Percentiles rank a stretch among this genome's conserved stretches.
phyloP scores from a whole-genome alignment of 2,888 invertebrate species.

The Anoplius nigerrimus region DNA sequence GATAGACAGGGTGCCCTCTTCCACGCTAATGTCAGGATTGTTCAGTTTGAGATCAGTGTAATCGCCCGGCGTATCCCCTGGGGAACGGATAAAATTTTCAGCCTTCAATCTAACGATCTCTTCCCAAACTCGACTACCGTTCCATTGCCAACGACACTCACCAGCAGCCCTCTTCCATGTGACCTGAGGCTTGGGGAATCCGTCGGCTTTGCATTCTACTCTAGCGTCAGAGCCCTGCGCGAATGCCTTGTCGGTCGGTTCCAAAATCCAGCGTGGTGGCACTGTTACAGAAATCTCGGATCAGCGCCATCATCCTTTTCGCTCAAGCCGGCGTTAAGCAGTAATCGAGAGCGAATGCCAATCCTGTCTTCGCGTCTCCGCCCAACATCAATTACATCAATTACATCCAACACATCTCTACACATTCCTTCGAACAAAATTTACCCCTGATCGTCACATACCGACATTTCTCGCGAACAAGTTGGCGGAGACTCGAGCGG shows the following conservation, averaged over 20 bases:
- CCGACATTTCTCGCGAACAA: no score
- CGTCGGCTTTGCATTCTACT: slow-evolving; percentile 97
- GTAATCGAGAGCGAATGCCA: slow-evolving; percentile 44
- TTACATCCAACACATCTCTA: no score
- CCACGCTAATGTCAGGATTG: slow-evolving; percentile 93
- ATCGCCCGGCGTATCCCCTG: slow-evolving; percentile 93
- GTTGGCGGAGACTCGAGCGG: slow-evolving; percentile 14
- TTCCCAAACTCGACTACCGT: no score
- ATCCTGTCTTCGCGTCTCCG: slow-evolving; percentile 28
- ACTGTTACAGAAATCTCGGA: slow-evolving; percentile 80
- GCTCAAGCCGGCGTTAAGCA: slow-evolving; percentile 43
- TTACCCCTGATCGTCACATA: no score
- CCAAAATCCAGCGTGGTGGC: slow-evolving; percentile 96
- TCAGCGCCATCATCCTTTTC: slow-evolving; percentile 30
- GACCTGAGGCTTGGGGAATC: slow-evolving; percentile 94
- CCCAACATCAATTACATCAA: neutral
- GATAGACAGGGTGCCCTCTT: slow-evolving; percentile 94
- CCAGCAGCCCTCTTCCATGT: slow-evolving; percentile 98
- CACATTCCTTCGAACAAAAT: no score
- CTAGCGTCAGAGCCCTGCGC: slow-evolving; percentile 95
- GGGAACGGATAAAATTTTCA: slow-evolving; percentile 57
- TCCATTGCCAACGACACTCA: slow-evolving; percentile 70
- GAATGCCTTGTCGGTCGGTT: slow-evolving; percentile 96
- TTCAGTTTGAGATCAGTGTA: slow-evolving; percentile 94
- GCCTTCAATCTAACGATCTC: slow-evolving; percentile 16